Evolutionary conservation across 2,113 vertebrate species (phyloP).

Genomic region (Phocoena phocoena): DNA sequence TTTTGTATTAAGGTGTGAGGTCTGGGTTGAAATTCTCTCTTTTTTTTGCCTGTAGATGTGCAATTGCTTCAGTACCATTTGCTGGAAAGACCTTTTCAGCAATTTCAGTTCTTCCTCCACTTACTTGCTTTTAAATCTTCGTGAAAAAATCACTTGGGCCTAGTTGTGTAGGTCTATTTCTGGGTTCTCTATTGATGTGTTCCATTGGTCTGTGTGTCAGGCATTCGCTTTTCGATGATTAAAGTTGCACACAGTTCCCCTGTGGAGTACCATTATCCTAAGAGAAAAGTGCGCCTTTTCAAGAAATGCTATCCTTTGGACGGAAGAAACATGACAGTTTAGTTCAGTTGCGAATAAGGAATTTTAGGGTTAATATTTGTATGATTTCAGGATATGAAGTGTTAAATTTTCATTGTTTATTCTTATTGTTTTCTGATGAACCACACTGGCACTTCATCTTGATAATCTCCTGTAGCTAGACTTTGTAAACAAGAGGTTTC

Average conservation of each 20-base stretch:
- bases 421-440: neutral
- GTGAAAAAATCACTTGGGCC: neutral
- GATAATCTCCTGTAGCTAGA: neutral
- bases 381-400: neutral
- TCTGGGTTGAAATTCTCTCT: neutral
- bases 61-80: neutral
- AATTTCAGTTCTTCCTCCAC: neutral
- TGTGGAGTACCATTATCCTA: neutral
- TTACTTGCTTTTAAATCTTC: neutral
- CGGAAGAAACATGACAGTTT: constrained; percentile 22
- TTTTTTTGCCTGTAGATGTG: neutral
- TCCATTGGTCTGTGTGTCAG: neutral
- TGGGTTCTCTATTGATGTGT: neutral
- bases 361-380: neutral
- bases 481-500: neutral
- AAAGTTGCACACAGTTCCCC: neutral
- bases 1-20: neutral
- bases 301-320: neutral
- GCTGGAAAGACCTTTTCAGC: neutral
- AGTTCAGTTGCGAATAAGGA: neutral
- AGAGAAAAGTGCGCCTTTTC: neutral
- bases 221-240: neutral
- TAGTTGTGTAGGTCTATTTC: neutral
- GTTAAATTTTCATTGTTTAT: neutral
- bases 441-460: neutral